Evolutionary conservation across 1,140 invertebrate species (phyloP).

Genomic region (Holotrichia oblita): DNA sequence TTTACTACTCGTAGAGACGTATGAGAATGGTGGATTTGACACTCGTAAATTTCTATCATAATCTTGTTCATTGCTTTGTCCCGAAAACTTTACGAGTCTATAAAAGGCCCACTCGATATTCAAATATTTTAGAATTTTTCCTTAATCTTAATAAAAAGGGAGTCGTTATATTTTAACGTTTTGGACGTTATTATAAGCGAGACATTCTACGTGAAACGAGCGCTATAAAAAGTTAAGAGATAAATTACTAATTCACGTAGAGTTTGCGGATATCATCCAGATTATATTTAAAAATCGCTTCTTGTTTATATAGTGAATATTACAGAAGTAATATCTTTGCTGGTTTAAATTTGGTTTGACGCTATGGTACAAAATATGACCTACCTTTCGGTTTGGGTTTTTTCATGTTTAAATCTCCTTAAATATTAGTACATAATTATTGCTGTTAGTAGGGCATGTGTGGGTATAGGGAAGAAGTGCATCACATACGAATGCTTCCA

Average conservation of each 20-base stretch:
- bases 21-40: background rate
- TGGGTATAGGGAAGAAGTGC: too few relatives aligned
- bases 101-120: slow-evolving; percentile 17
- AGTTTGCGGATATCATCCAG: background rate
- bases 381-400: too few relatives aligned
- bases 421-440: too few relatives aligned
- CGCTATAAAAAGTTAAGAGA: background rate
- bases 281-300: background rate
- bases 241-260: slow-evolving; percentile 8
- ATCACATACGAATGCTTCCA: too few relatives aligned
- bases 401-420: too few relatives aligned
- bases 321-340: too few relatives aligned
- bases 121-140: slow-evolving; percentile 35
- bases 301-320: background rate
- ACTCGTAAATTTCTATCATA: slow-evolving; percentile 5
- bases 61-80: background rate
- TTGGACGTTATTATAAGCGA: background rate
- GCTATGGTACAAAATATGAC: too few relatives aligned
- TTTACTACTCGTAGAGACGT: background rate
- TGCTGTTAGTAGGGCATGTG: too few relatives aligned
- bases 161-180: background rate
- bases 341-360: too few relatives aligned
- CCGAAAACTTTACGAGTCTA: slow-evolving; percentile 3
- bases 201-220: background rate
- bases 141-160: slow-evolving; percentile 21